Evolutionary conservation across 2,113 vertebrate species (phyloP).

Genomic region (Zapornia atra): DNA sequence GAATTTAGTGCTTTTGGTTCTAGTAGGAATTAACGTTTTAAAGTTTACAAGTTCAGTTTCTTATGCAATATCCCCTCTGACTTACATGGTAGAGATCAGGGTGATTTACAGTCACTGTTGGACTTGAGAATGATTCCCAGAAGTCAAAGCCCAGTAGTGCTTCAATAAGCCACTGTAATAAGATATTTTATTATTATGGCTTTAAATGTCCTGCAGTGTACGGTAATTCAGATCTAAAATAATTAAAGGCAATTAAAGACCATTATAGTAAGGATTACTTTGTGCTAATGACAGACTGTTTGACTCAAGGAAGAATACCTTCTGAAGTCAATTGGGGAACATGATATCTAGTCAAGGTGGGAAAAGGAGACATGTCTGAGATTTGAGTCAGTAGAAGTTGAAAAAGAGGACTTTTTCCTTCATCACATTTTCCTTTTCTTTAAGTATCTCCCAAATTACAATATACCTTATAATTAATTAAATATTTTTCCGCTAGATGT

Average conservation of each 20-base stretch:
- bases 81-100: conserved; percentile 8
- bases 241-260: conserved; percentile 76
- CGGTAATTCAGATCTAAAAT: conserved; percentile 74
- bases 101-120: conserved; percentile 61
- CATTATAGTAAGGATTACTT: conserved; percentile 70
- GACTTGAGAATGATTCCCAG: conserved; percentile 57
- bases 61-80: neutral
- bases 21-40: conserved; percentile 14
- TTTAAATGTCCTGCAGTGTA: conserved; percentile 72
- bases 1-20: neutral
- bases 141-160: conserved; percentile 47
- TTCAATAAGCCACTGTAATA: conserved; percentile 66
- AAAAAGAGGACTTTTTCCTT: neutral
- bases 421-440: neutral
- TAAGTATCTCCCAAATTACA: neutral
- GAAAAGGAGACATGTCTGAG: neutral
- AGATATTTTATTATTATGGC: conserved; percentile 73
- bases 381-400: neutral
- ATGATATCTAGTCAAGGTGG: neutral
- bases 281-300: conserved; percentile 61
- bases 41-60: conserved; percentile 43
- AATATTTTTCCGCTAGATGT: neutral
- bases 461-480: neutral
- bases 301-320: conserved; percentile 35
- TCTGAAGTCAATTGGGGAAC: conserved; percentile 48